Base-by-base conservation (phyloP, 1,140 invertebrate genomes). In the Hypsibius dujardini region DNA sequence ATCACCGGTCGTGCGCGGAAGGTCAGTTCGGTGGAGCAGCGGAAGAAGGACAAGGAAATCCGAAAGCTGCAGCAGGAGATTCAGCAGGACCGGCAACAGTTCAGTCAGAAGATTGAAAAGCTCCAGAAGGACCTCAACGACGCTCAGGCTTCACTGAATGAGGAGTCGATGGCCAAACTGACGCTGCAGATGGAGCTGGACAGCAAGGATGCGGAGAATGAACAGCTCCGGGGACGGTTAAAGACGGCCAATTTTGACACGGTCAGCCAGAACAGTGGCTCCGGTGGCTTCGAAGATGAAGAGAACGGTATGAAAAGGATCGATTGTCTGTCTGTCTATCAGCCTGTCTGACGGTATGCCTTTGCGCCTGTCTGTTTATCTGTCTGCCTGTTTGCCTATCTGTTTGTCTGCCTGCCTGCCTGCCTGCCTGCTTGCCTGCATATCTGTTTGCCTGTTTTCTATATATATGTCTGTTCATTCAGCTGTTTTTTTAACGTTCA, bases 121-220 rank as follows among this genome's bases (percentile, higher is more conserved):
- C 86, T 86, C 76, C 87, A 90, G 77, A 87, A 90, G 74, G 90
- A 92, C 77, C 77, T 91, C 50, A 88, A 91, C 78, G 92, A 96
- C 76, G 80, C 88, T 69, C 90, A 92, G 76, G 85, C 84, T 75
- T 78, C 81, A 67, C 77, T 86, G 0, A 82, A 82, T 72, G 86
- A 87, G 75, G 87, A 89, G 76, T 85, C 83, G 74, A 84, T 87
- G 77, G 79, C 83, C 0, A 86, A 87, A 75, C 79, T 89, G 69
- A 86, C 87, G 69, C 82, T 95, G 69, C 88, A 93, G 79, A 95
- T 96, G 92, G 93, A 97, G 81, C 81, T 92, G 46, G 93, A 95
- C 79, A 90, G 90, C 74, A 96, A 96, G 79, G 92, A 95, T 78
- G 90, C 88, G 1, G 93, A 96, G 80, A 92, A 95, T 73, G 93